These are phyloP conservation scores for Dissostichus mawsoni DNA, from an alignment of 2,113 vertebrate species.

Conservation along the genomic window DNA sequence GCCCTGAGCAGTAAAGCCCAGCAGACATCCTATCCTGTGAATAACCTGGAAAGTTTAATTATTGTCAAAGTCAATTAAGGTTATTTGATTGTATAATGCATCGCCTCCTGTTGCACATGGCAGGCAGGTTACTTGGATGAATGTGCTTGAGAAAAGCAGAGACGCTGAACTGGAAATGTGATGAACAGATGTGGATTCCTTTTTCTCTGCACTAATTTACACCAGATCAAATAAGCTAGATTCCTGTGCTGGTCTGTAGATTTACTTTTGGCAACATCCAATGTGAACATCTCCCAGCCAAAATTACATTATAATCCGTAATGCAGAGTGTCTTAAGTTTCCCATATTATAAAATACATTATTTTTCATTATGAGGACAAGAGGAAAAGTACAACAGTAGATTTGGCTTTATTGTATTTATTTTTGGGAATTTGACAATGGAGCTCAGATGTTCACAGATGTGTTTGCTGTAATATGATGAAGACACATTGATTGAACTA, in stretches of 20 bases:
- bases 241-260: constrained; percentile 44
- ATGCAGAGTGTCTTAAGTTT: not conserved
- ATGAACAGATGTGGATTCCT: constrained; percentile 81
- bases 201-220: constrained; percentile 68
- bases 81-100: constrained; percentile 57
- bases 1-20: constrained; percentile 29
- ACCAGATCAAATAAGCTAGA: constrained; percentile 62
- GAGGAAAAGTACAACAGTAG: not conserved
- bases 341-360: constrained; percentile 11
- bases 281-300: constrained; percentile 18
- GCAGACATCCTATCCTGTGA: constrained; percentile 52
- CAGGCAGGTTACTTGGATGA: constrained; percentile 52
- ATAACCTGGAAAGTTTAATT: constrained; percentile 62
- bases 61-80: constrained; percentile 60
- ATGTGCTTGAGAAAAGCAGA: constrained; percentile 38
- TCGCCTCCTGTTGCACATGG: constrained; percentile 58
- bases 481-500: not conserved
- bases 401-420: not conserved
- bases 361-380: constrained; percentile 15
- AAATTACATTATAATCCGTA: constrained; percentile 34
- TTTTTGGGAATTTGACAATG: not conserved
- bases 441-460: constrained; percentile 25
- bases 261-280: constrained; percentile 42
- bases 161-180: constrained; percentile 68
- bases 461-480: not conserved